Conservation (phyloP, 2,888 invertebrate genomes). For the Rhagium mordax region DNA sequence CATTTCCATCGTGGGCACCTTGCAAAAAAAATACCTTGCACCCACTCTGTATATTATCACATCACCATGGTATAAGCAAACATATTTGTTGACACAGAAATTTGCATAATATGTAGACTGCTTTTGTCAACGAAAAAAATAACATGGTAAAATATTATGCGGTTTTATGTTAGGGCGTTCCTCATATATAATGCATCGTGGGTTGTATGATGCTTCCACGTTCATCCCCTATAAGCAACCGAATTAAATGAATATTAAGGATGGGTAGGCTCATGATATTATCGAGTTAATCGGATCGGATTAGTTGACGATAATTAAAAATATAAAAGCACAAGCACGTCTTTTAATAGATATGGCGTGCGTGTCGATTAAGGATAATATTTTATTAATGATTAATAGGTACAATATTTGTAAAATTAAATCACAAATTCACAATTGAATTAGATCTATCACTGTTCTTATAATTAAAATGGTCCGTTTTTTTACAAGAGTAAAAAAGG, state of each 20-base stretch:
- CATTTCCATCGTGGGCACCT: not conserved
- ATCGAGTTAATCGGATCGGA: slow-evolving; percentile 47
- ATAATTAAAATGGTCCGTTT: too few species aligned
- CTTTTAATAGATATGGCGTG: slow-evolving; percentile 21
- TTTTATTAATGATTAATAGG: not conserved
- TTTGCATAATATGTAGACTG: slow-evolving; percentile 10
- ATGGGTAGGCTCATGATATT: slow-evolving; percentile 34
- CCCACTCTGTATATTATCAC: not conserved
- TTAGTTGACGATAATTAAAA: slow-evolving; percentile 46
- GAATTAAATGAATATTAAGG: slow-evolving; percentile 41
- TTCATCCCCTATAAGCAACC: slow-evolving; percentile 32
- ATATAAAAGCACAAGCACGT: slow-evolving; percentile 21
- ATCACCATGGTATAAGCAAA: not conserved
- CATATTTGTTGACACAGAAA: slow-evolving; percentile 14
- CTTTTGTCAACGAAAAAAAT: slow-evolving; percentile 15
- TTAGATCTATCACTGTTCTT: too few species aligned
- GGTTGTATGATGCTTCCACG: slow-evolving; percentile 7
- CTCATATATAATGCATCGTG: slow-evolving; percentile 15
- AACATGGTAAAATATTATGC: slow-evolving; percentile 19
- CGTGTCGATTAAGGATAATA: not conserved
- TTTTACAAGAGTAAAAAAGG: too few species aligned
- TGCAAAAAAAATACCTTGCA: not conserved
- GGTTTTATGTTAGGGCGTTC: slow-evolving; percentile 18
- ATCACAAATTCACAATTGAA: not conserved
- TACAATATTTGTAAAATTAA: not conserved